These are phyloP conservation scores for Strix uralensis DNA, from an alignment of 2,113 vertebrate species.

Conservation along the genomic window DNA sequence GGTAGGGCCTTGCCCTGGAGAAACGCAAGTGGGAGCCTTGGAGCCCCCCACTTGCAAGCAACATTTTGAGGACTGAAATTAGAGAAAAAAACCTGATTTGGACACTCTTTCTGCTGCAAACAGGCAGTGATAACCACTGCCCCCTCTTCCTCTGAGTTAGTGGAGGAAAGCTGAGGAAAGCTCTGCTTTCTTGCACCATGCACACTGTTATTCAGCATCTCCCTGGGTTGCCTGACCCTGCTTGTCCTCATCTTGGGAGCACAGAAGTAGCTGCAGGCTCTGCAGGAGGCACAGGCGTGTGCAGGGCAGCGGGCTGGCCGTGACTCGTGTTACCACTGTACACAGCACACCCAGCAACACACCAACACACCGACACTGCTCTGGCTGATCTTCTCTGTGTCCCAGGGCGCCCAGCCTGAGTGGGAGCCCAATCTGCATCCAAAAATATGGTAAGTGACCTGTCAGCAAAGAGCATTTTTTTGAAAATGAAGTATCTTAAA, in stretches of 20 bases:
- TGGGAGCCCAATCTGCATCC: not conserved
- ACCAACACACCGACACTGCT: not conserved
- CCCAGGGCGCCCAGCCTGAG: not conserved
- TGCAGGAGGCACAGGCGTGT: not conserved
- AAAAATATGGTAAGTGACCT: slow-evolving; percentile 46
- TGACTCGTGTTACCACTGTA: slow-evolving; percentile 7
- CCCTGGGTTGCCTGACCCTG: not conserved
- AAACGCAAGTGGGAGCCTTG: not conserved
- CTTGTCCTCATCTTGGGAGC: not conserved
- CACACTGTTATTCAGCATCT: accelerated
- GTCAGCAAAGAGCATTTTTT: not conserved
- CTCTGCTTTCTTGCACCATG: not conserved
- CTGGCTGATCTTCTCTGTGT: not conserved
- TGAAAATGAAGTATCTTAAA: not conserved
- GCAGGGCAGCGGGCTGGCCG: not conserved
- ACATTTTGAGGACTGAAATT: not conserved
- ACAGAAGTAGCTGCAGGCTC: not conserved
- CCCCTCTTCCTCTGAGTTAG: not conserved
- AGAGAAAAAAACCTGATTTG: not conserved
- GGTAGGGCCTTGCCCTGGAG: not conserved
- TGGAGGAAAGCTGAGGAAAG: not conserved
- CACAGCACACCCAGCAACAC: slow-evolving; percentile 53
- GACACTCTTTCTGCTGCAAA: not conserved
- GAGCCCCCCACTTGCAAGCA: not conserved
- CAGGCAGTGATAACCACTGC: not conserved